These are phyloP conservation scores for Meteorus cinctellus DNA, from an alignment of 2,888 invertebrate genomes.

Conservation along the genomic window DNA sequence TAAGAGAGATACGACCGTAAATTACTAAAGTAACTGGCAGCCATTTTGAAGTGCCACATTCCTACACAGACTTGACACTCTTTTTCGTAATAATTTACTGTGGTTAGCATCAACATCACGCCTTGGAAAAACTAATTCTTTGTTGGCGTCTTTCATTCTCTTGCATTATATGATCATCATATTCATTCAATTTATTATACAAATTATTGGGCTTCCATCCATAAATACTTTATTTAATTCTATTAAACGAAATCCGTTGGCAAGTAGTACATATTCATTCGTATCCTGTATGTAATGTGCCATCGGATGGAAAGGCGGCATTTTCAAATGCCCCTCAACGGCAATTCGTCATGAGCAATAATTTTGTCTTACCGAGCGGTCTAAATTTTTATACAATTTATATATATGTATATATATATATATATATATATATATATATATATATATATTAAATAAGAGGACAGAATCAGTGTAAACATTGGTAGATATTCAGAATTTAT, in stretches of 20 bases:
- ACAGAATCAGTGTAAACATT: too few species aligned
- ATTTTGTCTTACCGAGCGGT: not conserved
- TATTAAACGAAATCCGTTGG: conserved; percentile 4
- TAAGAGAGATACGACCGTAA: conserved; percentile 73
- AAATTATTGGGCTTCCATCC: not conserved
- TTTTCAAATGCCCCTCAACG: not conserved
- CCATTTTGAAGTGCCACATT: conserved; percentile 86
- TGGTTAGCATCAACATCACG: conserved; percentile 48
- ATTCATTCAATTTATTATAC: conserved; percentile 13
- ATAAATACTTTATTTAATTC: not conserved
- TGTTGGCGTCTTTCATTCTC: not conserved
- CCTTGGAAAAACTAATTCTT: conserved; percentile 41
- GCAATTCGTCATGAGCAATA: not conserved
- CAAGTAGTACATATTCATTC: not conserved
- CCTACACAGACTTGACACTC: conserved; percentile 73
- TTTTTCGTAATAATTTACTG: conserved; percentile 65
- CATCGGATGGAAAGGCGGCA: conserved; percentile 9
- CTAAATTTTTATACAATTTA: too few species aligned
- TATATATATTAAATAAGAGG: too few species aligned
- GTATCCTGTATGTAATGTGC: not conserved
- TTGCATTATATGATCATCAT: not conserved
- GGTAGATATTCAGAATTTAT: too few species aligned
- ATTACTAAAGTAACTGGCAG: conserved; percentile 76
- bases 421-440: too few species aligned
- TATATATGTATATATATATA: too few species aligned